A percentile compares a stretch with the other conserved stretches of the same genome.
phyloP scores from a whole-genome alignment of 2,888 invertebrate species.

The Chrysomela aeneicollis region DNA sequence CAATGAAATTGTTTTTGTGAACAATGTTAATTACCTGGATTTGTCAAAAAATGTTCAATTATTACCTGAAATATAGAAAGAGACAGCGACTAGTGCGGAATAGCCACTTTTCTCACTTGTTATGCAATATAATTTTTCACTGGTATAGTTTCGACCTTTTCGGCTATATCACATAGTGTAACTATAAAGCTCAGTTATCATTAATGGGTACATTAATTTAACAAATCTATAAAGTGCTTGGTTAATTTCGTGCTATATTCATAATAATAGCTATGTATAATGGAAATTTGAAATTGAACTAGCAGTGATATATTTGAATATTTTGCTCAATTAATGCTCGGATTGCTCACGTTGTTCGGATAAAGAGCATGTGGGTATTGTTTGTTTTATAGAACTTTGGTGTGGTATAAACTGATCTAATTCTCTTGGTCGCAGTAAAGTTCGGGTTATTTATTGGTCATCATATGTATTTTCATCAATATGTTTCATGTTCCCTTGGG shows the following conservation, averaged over 20 bases:
- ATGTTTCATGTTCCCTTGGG: no score
- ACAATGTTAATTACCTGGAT: no score
- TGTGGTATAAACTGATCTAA: not conserved
- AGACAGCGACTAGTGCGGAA: no score
- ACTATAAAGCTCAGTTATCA: not conserved
- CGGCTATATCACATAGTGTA: no score
- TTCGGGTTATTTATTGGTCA: not conserved
- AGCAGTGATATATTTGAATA: not conserved
- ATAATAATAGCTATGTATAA: not conserved
- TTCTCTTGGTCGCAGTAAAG: not conserved
- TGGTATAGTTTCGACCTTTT: no score
- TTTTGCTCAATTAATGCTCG: not conserved
- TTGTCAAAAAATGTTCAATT: no score
- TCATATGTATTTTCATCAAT: not conserved
- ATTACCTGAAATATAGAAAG: no score
- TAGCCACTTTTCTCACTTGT: no score
- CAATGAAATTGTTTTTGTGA: no score
- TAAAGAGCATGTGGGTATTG: not conserved
- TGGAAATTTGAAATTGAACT: constrained; percentile 3
- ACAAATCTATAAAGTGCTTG: not conserved
- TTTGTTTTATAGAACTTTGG: not conserved
- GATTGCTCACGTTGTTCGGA: not conserved
- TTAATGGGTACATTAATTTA: not conserved
- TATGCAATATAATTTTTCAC: no score
- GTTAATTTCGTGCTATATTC: not conserved